These are phyloP conservation scores for Xerus inauris DNA, from an alignment of 2,113 vertebrate genomes.

Conservation along the genomic window DNA sequence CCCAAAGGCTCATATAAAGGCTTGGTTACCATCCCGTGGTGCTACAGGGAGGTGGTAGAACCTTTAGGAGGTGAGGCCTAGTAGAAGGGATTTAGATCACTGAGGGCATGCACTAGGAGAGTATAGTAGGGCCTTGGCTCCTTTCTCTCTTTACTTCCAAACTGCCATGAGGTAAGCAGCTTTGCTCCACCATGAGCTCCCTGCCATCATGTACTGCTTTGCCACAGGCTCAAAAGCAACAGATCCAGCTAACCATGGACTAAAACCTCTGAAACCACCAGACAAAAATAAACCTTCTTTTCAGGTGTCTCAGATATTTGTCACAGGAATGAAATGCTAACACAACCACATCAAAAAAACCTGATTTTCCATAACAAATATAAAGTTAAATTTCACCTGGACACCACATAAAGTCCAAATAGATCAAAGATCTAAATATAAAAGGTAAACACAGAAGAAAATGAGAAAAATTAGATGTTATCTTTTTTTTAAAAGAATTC, in stretches of 20 bases:
- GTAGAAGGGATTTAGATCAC: neutral
- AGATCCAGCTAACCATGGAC: neutral
- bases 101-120: neutral
- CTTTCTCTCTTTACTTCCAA: neutral
- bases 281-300: neutral
- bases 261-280: neutral
- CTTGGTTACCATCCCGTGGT: neutral
- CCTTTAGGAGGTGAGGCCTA: neutral
- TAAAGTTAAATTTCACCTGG: neutral
- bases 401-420: constrained; percentile 14
- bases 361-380: constrained; percentile 22
- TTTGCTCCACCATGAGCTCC: neutral
- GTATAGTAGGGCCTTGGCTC: too few species aligned
- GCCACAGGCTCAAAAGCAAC: neutral
- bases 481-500: too few species aligned
- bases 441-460: constrained; percentile 10
- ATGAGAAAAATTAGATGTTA: neutral
- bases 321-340: neutral
- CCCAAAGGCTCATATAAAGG: neutral
- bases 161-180: too few species aligned
- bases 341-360: neutral
- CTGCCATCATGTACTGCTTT: neutral
- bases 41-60: neutral
- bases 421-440: constrained; percentile 15
- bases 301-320: neutral